Evolutionary conservation across 2,113 vertebrate genomes (phyloP).

Genomic region (Petromus typicus): DNA sequence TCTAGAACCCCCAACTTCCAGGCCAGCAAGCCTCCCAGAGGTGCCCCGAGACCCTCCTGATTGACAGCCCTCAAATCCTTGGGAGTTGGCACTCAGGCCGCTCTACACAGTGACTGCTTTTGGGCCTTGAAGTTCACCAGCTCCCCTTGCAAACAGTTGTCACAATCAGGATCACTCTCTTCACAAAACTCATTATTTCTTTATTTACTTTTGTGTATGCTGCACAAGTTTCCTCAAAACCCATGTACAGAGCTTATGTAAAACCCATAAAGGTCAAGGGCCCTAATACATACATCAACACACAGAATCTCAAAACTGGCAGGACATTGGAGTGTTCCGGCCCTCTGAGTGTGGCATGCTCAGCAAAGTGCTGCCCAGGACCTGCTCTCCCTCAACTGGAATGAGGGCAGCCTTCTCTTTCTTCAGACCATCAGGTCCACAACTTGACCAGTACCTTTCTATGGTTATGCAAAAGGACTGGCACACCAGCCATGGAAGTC

Average conservation of each 20-base stretch:
- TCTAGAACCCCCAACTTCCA: accelerated
- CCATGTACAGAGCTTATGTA: not conserved
- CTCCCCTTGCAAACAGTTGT: not conserved
- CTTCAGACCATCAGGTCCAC: not conserved
- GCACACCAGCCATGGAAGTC: too few relatives aligned
- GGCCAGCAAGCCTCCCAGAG: not conserved
- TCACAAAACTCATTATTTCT: accelerated
- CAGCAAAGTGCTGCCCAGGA: accelerated
- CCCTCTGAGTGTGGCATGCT: too few relatives aligned
- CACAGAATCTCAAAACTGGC: not conserved
- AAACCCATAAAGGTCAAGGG: not conserved
- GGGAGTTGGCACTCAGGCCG: too few relatives aligned
- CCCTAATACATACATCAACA: not conserved
- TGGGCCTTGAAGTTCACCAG: not conserved
- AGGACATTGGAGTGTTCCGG: not conserved
- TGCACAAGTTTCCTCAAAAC: not conserved
- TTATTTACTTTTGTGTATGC: not conserved
- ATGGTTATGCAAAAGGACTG: not conserved
- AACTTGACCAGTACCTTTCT: accelerated
- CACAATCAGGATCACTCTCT: not conserved
- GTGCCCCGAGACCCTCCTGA: not conserved
- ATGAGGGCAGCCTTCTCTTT: not conserved
- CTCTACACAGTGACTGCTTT: not conserved
- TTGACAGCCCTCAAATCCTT: accelerated
- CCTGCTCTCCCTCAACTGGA: not conserved